These are phyloP conservation scores for Nylanderia fulva DNA, from an alignment of 1,140 invertebrate species.

Conservation along the genomic window DNA sequence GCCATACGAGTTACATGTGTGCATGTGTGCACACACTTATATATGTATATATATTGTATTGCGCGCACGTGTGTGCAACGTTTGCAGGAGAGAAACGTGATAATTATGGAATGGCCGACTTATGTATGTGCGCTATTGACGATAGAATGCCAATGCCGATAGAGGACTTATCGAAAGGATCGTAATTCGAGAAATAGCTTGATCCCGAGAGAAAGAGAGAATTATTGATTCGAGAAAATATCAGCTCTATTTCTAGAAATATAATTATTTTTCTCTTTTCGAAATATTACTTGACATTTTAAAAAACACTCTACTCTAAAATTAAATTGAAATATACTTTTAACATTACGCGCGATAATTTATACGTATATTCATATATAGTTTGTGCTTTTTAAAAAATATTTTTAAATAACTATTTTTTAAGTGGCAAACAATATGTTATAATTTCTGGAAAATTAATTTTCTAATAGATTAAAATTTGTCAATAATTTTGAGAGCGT, in stretches of 20 bases:
- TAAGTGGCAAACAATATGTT: neutral
- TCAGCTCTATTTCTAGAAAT: neutral
- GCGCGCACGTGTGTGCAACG: neutral
- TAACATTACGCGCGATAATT: neutral
- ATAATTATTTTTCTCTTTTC: neutral
- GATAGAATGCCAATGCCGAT: neutral
- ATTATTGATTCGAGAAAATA: neutral
- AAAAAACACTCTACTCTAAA: neutral
- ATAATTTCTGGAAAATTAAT: constrained; percentile 9
- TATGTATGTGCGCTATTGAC: constrained; percentile 3
- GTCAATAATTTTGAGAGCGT: neutral
- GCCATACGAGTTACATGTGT: neutral
- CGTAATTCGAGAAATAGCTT: neutral
- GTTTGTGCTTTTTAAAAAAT: neutral
- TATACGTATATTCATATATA: neutral
- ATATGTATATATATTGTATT: neutral
- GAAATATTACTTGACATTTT: neutral
- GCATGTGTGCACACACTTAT: neutral
- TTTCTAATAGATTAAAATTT: constrained; percentile 29
- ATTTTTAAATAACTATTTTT: neutral
- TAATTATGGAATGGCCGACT: constrained; percentile 42
- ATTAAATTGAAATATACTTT: neutral
- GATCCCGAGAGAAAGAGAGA: neutral
- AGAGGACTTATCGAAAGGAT: neutral
- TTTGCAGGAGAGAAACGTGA: neutral